phyloP scores from a whole-genome alignment of 2,888 invertebrate species.

The Pyrochroa serraticornis region DNA sequence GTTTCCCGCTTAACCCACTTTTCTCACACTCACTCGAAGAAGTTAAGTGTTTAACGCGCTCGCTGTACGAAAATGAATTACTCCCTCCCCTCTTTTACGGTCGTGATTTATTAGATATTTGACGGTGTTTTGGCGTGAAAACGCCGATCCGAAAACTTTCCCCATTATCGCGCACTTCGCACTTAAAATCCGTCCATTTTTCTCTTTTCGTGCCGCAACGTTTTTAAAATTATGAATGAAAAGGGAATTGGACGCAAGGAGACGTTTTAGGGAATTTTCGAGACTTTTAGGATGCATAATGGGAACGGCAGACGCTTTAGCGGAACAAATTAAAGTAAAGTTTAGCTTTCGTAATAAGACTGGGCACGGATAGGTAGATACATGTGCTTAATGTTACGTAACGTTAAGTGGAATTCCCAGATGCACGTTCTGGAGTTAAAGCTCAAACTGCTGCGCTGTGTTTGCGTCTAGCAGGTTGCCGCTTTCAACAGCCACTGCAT shows the following conservation, averaged over 20 bases:
- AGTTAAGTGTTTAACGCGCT: constrained; percentile 42
- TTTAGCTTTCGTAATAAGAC: no score
- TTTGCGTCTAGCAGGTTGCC: no score
- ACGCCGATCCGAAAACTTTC: constrained; percentile 30
- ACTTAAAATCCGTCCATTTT: constrained; percentile 23
- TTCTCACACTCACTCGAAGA: constrained; percentile 31
- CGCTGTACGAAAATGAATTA: constrained; percentile 38
- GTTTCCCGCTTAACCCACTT: constrained; percentile 45
- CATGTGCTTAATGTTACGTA: no score
- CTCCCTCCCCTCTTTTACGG: constrained; percentile 12
- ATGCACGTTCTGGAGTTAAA: no score
- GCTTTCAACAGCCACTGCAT: no score
- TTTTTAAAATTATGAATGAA: constrained; percentile 22
- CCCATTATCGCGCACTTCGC: constrained; percentile 29
- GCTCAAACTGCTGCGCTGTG: no score
- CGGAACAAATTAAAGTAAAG: no score
- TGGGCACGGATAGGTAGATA: no score
- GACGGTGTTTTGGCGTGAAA: constrained; percentile 36
- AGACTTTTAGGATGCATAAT: neutral
- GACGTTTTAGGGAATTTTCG: neutral
- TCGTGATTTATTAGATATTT: constrained; percentile 38
- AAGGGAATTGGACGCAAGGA: constrained; percentile 9
- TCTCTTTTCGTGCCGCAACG: neutral
- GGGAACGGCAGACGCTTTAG: no score
- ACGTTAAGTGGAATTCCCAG: no score